These are phyloP conservation scores for Sphaerodactylus townsendi DNA, from an alignment of 2,113 vertebrate genomes.

Conservation along the genomic window DNA sequence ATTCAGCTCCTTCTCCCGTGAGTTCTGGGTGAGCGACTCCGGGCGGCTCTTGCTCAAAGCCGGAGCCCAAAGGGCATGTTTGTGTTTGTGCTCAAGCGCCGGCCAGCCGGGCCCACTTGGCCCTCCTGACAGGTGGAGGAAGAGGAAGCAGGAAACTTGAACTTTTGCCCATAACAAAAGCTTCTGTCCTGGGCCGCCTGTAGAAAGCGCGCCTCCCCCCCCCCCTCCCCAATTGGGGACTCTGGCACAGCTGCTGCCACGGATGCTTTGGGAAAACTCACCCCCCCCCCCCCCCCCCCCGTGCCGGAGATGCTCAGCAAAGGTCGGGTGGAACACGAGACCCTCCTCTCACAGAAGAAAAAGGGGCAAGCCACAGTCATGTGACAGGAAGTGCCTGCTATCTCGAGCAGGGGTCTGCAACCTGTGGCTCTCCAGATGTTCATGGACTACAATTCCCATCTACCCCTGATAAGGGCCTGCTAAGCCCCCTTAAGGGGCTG, in stretches of 20 bases:
- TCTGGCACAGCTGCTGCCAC: conserved; percentile 8
- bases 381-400: too few relatives aligned
- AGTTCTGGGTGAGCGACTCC: conserved; percentile 73
- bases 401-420: too few relatives aligned
- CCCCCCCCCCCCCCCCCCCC: neutral
- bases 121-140: conserved; percentile 54
- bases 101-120: conserved; percentile 25
- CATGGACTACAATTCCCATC: too few relatives aligned
- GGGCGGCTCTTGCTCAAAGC: conserved; percentile 44
- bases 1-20: conserved; percentile 50
- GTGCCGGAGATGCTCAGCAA: neutral
- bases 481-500: too few relatives aligned
- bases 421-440: too few relatives aligned
- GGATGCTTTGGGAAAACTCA: neutral
- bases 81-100: conserved; percentile 66
- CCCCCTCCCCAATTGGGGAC: conserved; percentile 26
- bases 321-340: too few relatives aligned
- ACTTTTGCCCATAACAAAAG: conserved; percentile 51
- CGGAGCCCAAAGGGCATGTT: conserved; percentile 59
- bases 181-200: conserved; percentile 37
- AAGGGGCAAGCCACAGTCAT: too few relatives aligned
- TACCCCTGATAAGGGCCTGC: too few relatives aligned
- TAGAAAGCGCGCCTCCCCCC: neutral
- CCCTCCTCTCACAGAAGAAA: too few relatives aligned
- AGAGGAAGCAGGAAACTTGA: conserved; percentile 63